Evolutionary conservation across 2,113 vertebrate species (phyloP).

Genomic region (Polypterus senegalus): DNA sequence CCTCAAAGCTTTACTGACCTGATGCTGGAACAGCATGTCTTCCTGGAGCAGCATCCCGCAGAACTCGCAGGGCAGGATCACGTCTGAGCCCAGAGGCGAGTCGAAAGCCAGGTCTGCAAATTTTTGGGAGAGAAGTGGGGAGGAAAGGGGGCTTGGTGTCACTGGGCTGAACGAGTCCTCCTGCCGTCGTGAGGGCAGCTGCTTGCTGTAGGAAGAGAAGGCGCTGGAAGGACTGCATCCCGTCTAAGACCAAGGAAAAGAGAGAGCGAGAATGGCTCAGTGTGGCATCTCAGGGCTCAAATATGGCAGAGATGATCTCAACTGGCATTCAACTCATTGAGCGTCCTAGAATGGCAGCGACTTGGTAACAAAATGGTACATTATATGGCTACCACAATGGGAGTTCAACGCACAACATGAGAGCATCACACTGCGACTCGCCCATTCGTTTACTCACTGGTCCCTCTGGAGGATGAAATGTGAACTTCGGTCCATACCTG

Average conservation of each 20-base stretch:
- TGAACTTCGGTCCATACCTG: conserved; percentile 54
- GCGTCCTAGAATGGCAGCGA: background rate
- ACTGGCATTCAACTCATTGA: background rate
- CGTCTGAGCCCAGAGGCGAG: conserved; percentile 35
- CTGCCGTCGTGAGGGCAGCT: conserved; percentile 41
- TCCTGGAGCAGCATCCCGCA: conserved; percentile 83
- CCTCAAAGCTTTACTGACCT: conserved; percentile 47
- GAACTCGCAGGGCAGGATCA: conserved; percentile 87
- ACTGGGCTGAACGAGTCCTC: conserved; percentile 32
- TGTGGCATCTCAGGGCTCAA: background rate
- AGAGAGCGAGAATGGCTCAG: background rate
- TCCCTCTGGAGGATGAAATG: background rate
- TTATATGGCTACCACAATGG: background rate
- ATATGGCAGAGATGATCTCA: background rate
- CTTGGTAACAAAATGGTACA: conserved; percentile 1
- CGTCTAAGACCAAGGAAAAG: conserved; percentile 46
- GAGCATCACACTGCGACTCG: background rate
- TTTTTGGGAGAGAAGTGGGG: conserved; percentile 32
- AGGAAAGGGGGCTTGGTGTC: conserved; percentile 43
- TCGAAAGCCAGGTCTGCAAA: conserved; percentile 41
- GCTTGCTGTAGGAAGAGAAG: conserved; percentile 68
- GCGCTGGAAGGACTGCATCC: conserved; percentile 77
- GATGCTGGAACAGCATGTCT: conserved; percentile 79
- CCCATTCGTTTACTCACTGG: background rate
- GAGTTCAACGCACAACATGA: background rate